Percentiles rank a stretch among this genome's conserved stretches.
Evolutionary conservation across 2,888 invertebrate genomes (phyloP).

Genomic region (Tipula unca): DNA sequence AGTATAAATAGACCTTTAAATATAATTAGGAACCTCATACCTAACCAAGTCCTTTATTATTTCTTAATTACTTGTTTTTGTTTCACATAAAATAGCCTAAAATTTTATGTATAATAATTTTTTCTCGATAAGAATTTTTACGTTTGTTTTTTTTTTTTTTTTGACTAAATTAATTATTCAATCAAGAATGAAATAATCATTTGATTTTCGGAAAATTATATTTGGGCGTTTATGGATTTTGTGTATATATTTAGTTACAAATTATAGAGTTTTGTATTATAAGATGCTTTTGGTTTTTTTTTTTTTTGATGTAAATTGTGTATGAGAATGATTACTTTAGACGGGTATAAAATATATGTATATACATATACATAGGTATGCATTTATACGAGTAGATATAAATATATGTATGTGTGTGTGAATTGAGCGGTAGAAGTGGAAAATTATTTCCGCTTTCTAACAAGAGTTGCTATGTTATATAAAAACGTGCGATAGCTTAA

Average conservation of each 20-base stretch:
- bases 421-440: not conserved
- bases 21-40: not conserved
- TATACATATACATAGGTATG: too few species aligned
- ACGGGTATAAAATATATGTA: not conserved
- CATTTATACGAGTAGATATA: not conserved
- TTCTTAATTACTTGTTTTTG: not conserved
- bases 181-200: not conserved
- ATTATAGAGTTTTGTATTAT: not conserved
- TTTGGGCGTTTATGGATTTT: not conserved
- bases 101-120: not conserved
- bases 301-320: not conserved
- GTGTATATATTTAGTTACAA: not conserved
- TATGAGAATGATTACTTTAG: not conserved
- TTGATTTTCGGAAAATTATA: not conserved
- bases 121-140: not conserved
- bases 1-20: not conserved
- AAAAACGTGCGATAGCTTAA: not conserved
- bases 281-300: not conserved
- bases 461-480: not conserved
- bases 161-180: constrained; percentile 8
- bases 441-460: not conserved
- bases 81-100: not conserved
- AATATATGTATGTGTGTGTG: not conserved
- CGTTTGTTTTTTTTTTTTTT: too few species aligned
- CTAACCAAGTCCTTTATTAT: not conserved